Base-by-base conservation (phyloP, 2,113 vertebrate species). In the Suricata suricatta region DNA sequence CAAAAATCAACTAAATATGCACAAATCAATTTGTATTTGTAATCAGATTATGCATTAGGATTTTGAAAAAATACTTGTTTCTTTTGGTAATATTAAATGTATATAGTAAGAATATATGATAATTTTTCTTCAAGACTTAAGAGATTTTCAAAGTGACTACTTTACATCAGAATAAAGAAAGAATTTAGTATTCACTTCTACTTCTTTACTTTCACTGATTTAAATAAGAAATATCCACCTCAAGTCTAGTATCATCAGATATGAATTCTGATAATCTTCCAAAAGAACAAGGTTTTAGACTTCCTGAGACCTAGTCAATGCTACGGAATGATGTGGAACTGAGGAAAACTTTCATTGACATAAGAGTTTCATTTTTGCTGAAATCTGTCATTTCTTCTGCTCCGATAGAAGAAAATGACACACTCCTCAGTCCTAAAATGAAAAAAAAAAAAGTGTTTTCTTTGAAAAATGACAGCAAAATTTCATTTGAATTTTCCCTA, bases 361-460 rank as follows among this genome's bases (percentile, higher is more conserved):
- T 63, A 86, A 0, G 0, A 96, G 41, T 80, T 71, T 92, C 31
- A 50, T 96, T 98, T 71, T 95, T 93, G 50, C 60, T 84, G 96
- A 71, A 64, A 93, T 97, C 83, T 25, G 25, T 92, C 94, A 94
- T 82, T 97, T 57, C 95, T 96, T 38, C 90, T 92, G 44, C 44
- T 96, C 72, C 97, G 93, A 96, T 54, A 98, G 84, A 96, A 94
- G 93, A 91, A 97, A 96, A 97, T 88, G 76, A 64, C 86, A 98
- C 86, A 88, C 41, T 96, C 74, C 95, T 91, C 95, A 96, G 95
- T 97, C 77, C 96, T 44, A 93, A 96, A 81, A 97, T 57, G 94
- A 93, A 98, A 98, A 97, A 76, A 15, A n/a, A 76, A 3, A 76
- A 31, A 44, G 79, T 96, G 60, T 98, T 98, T 98, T 98, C 82